phyloP scores from a whole-genome alignment of 23 tunicate species.

The Ciona savignyi region DNA sequence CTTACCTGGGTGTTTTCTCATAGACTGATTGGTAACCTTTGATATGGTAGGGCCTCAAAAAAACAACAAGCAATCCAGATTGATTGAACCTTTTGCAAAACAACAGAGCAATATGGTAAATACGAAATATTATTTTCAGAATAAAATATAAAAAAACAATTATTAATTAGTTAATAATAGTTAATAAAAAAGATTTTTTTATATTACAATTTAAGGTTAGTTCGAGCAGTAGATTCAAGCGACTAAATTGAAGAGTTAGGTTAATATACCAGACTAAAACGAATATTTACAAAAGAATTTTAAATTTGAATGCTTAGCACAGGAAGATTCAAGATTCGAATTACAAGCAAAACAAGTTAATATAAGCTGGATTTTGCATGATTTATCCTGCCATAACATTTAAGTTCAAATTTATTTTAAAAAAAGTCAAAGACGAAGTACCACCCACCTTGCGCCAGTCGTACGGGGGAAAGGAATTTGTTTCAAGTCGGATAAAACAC shows the following conservation, averaged over 20 bases:
- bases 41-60: conserved; percentile 72
- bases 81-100: conserved; percentile 41
- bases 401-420: neutral
- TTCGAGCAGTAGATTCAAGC: no score
- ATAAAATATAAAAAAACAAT: neutral
- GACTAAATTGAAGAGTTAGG: neutral
- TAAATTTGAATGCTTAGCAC: neutral
- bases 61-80: conserved; percentile 67
- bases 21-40: conserved; percentile 57
- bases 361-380: neutral
- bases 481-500: neutral
- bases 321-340: no score
- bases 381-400: neutral
- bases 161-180: neutral
- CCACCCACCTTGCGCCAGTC: conserved; percentile 68
- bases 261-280: neutral
- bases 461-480: conserved; percentile 77
- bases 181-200: neutral
- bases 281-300: neutral
- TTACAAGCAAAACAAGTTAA: neutral
- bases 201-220: no score
- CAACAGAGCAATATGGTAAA: neutral
- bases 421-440: neutral
- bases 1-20: conserved; percentile 66
- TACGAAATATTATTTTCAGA: neutral